Evolutionary conservation across 2,888 invertebrate species (phyloP).

Genomic region (Sceliomorpha sp.): DNA sequence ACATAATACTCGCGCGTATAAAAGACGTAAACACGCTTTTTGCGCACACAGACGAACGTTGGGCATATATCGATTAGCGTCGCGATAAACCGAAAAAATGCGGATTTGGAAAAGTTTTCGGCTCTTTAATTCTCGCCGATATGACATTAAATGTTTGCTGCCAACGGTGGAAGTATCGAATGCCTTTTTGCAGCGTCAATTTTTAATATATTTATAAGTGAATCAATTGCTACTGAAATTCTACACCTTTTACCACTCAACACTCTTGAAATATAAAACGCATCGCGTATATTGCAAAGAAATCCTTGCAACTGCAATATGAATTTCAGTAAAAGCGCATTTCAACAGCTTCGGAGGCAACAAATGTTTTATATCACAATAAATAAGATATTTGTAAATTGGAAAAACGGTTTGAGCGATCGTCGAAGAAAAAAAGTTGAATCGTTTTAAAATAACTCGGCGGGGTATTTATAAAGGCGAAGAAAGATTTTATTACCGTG

Average conservation of each 20-base stretch:
- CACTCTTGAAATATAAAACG: conserved; percentile 52
- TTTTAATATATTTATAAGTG: conserved; percentile 52
- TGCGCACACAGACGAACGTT: no score
- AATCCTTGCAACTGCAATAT: conserved; percentile 48
- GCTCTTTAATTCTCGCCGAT: conserved; percentile 25
- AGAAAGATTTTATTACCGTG: no score
- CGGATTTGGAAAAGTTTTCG: conserved; percentile 26
- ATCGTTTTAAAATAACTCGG: no score
- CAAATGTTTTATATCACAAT: conserved; percentile 38
- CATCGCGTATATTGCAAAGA: conserved; percentile 48
- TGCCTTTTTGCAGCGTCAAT: conserved; percentile 42
- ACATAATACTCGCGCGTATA: no score
- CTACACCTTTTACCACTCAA: conserved; percentile 51
- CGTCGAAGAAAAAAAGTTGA: conserved; percentile 8
- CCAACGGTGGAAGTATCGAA: conserved; percentile 24
- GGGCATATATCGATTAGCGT: no score
- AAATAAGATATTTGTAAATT: conserved; percentile 34
- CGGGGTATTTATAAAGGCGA: no score
- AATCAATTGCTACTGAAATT: conserved; percentile 47
- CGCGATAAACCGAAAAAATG: no score
- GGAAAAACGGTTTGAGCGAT: conserved; percentile 25
- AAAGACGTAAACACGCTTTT: no score
- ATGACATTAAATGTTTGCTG: conserved; percentile 38
- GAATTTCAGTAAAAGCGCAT: conserved; percentile 46
- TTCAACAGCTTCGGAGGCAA: conserved; percentile 28